Evolutionary conservation across 1,140 invertebrate genomes (phyloP), one percentile per base, ranked within the genome.

Genomic region (Yoshiicerus persimilis): DNA sequence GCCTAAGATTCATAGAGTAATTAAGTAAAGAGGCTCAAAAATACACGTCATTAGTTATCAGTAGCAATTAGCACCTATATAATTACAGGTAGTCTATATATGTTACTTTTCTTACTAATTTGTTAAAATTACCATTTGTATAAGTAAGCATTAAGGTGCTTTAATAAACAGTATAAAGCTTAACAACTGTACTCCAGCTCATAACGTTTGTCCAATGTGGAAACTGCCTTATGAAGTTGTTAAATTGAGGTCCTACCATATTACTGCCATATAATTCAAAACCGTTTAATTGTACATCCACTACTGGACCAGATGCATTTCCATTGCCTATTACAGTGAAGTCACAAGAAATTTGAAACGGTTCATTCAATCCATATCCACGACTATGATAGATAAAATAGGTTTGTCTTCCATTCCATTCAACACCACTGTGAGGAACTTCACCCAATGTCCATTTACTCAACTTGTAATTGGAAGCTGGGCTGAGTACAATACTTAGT

Each of bases 171-270:
- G 30, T 41, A 62, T 86, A 89, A 13, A 87, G 66, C 32, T 89
- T 88, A 34, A 88, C 27, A 32, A 89, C 84, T 1, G 85, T 47
- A 13, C 87, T 70, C 89, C 89, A 89, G 4, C 9, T 27, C 87
- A 88, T 89, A 30, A 86, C 39, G 25, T 88, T 88, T 1, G 87
- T 87, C 89, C 89, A 90, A 47, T n/a, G 23, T 1, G 89, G 89
- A 77, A 90, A 87, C 34, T 30, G 66, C 5, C 47, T 27, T 8
- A 77, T 34, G 25, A 90, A 64, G 20, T 85, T 30, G 5, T 4
- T n/a, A 38, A 88, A 90, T 9, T 88, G 66, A 8, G 4, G 2
- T 11, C 32, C 86, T 4, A 38, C 25, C 30, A 32, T 8, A 25
- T 86, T 25, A 1, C 4, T 20, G 8, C 38, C 86, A 62, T 87